These are phyloP conservation scores for Glyphotaelius pellucidus DNA, from an alignment of 2,888 invertebrate genomes.

Conservation along the genomic window DNA sequence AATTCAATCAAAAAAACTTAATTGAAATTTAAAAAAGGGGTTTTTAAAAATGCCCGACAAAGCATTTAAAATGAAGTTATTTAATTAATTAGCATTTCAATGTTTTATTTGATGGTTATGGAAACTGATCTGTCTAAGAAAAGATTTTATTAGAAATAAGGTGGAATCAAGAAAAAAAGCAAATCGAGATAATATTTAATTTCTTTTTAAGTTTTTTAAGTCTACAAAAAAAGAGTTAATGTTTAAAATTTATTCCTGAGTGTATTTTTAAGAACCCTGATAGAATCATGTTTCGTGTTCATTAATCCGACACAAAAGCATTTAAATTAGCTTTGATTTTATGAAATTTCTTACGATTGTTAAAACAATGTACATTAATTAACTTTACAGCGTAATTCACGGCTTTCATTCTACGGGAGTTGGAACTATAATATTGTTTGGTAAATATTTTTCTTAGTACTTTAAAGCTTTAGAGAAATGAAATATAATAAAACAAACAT, in stretches of 20 bases:
- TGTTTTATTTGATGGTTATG: neutral
- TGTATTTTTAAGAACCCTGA: neutral
- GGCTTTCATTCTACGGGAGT: neutral
- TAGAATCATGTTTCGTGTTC: neutral
- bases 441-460: neutral
- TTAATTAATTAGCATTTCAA: neutral
- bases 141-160: neutral
- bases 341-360: neutral
- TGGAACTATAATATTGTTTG: neutral
- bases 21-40: no score
- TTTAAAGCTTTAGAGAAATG: neutral
- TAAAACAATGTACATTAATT: neutral
- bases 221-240: no score
- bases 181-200: neutral
- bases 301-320: neutral
- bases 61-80: neutral
- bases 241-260: no score
- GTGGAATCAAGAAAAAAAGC: neutral
- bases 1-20: no score
- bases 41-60: no score
- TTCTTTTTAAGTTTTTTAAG: no score
- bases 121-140: neutral
- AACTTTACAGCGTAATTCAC: neutral
- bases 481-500: no score
- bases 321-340: neutral